These are phyloP conservation scores for Lepus townsendii DNA, from an alignment of 2,797 vertebrate species.

Conservation along the genomic window DNA sequence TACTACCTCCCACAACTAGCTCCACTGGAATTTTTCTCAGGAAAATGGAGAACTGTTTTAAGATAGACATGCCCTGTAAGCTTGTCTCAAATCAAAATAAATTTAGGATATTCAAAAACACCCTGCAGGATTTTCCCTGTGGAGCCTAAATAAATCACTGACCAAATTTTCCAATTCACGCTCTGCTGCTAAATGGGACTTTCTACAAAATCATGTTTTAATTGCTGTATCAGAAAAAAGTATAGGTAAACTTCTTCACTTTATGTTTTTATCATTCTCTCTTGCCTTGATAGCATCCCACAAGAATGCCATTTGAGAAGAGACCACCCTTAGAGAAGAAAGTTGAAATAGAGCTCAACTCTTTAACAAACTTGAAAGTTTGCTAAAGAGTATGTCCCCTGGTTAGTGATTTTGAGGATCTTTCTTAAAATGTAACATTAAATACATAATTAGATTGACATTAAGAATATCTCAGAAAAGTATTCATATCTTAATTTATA, in stretches of 20 bases:
- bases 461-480: slow-evolving; percentile 45
- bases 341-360: slow-evolving; percentile 61
- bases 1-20: slow-evolving; percentile 74
- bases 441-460: not conserved
- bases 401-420: slow-evolving; percentile 31
- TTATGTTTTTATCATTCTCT: slow-evolving; percentile 45
- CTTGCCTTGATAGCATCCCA: slow-evolving; percentile 43
- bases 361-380: slow-evolving; percentile 39
- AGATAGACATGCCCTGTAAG: slow-evolving; percentile 77
- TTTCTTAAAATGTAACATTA: slow-evolving; percentile 46
- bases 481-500: slow-evolving; percentile 12
- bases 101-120: slow-evolving; percentile 80
- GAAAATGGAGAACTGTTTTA: slow-evolving; percentile 82
- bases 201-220: slow-evolving; percentile 69
- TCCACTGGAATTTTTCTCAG: slow-evolving; percentile 74
- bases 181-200: slow-evolving; percentile 68
- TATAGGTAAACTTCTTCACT: slow-evolving; percentile 64
- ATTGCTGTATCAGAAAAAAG: slow-evolving; percentile 61
- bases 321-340: slow-evolving; percentile 33
- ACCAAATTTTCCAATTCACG: slow-evolving; percentile 76
- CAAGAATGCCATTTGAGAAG: slow-evolving; percentile 65
- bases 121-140: slow-evolving; percentile 76
- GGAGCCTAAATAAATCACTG: slow-evolving; percentile 79
- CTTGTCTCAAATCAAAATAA: slow-evolving; percentile 81
- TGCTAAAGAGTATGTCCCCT: slow-evolving; percentile 38